Base-by-base conservation (phyloP, 2,888 invertebrate genomes). In the Luperina testacea region DNA sequence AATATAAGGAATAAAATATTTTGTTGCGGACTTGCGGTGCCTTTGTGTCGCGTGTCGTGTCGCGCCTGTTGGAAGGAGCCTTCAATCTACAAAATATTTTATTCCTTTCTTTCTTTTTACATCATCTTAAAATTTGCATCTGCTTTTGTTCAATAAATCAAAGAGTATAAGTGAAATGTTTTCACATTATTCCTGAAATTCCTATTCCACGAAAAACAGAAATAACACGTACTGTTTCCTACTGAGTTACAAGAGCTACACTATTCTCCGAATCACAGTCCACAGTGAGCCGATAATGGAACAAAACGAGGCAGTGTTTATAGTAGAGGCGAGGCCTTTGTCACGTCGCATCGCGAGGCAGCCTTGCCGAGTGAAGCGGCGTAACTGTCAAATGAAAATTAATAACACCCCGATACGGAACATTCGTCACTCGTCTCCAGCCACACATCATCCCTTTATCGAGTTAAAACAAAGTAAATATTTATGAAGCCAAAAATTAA, bases 331-430 rank as follows among this genome's bases (percentile, higher is more conserved):
- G 73, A 78, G 69, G 86, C 83, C 85, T 88, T 88, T 90, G 91
- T 90, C 81, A 83, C 82, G 81, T 80, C 90, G 84, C 82, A 85
- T 84, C 76, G 78, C 78, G 84, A 78, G 87, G 80, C 84, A 81
- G 86, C 87, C 87, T 85, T 86, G 88, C 91, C 91, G 89, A 86
- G 90, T 92, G 88, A 89, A 82, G 82, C 77, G 80, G 63, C 93
- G 78, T 65, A 68, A 92, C 93, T 93, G 92, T 92, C 92, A 93
- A 95, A 95, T 95, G 94, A 95, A 94, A 95, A 94, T 95, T 95
- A 95, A 95, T 95, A 94, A 94, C 93, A 83, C 87, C 83, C 87
- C 87, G 89, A 91, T 92, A 89, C 84, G 74, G 70, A 73, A 80
- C 88, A 87, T 89, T 88, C 84, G 89, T 88, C 87, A 84, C 85